Percentiles rank a stretch among this genome's conserved stretches.
These are phyloP conservation scores for Adelosebastes latens DNA, from an alignment of 2,797 vertebrate genomes.

Conservation along the genomic window DNA sequence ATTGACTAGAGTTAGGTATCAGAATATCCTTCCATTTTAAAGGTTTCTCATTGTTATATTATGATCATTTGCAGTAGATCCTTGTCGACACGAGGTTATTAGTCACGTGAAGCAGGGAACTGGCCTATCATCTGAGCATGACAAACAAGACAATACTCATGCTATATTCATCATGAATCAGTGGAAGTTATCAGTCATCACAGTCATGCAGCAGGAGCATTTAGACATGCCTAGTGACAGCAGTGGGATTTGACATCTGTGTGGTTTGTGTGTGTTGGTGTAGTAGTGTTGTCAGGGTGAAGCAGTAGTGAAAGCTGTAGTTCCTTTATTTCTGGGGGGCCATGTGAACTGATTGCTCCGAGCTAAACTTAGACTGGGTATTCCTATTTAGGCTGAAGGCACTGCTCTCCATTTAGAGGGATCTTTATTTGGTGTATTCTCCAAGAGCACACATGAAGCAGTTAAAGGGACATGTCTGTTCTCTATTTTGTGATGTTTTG, in stretches of 20 bases:
- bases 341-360: conserved; percentile 31
- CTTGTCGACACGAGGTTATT: background rate
- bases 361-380: conserved; percentile 56
- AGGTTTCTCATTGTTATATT: background rate
- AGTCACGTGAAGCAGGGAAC: background rate
- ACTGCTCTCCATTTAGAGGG: conserved; percentile 32
- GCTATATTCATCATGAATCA: conserved; percentile 44
- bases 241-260: background rate
- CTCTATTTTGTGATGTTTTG: background rate
- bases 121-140: background rate
- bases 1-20: no score
- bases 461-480: background rate
- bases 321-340: conserved; percentile 25
- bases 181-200: conserved; percentile 49
- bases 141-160: background rate
- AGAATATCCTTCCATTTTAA: no score
- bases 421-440: conserved; percentile 9
- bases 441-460: background rate
- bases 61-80: background rate
- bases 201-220: background rate
- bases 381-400: conserved; percentile 35
- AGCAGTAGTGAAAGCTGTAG: conserved; percentile 54
- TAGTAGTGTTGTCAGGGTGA: conserved; percentile 14
- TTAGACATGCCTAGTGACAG: background rate
- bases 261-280: conserved; percentile 6